Evolutionary conservation across 2,888 invertebrate species (phyloP), one percentile per base, ranked within the genome.

Genomic region (Miltochrista miniata): DNA sequence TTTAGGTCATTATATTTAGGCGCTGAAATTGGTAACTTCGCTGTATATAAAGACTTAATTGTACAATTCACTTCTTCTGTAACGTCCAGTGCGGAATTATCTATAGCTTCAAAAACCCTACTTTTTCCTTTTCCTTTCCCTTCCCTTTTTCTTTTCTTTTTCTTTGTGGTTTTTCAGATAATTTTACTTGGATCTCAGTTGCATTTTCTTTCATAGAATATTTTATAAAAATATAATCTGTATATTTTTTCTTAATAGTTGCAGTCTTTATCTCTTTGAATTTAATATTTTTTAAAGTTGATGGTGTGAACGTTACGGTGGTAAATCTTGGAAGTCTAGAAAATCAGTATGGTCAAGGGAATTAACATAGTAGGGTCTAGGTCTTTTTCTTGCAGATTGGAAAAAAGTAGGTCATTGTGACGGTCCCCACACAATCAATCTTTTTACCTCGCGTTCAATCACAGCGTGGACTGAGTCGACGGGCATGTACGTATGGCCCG

Each of bases 401-500:
- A 38, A 15, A 15, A 15, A 38, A 15, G 43, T 34, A 14, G 34
- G 29, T 36, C 44, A 44, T 18, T 44, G 52, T 11, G 35, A 24
- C 1, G 37, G 47, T n/a, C 33, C 10, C 60, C 63, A 62, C 15
- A 68, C 53, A 39, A 49, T 60, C 13, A 55, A 37, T 46, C 60
- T 66, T 33, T 48, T 45, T 14, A 61, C 59, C 50, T 51, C 53
- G 12, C 60, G 45, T 48, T 70, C 66, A 12, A 68, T 69, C n/a
- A 59, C 51, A 24, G 62, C 54, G 39, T 63, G 61, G 41, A 64
- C 50, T 36, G 44, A 47, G 58, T 68, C 61, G 14, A 70, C 66
- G 2, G 72, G 68, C 72, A 69, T 70, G 51, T 68, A 66, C n/a
- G 63, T 65, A 48, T 70, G 67, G 13, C 31, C 31, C 2, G 31